Percentiles rank a stretch among this genome's conserved stretches.
These are phyloP conservation scores for Drosophila nr. fundita DNA, from an alignment of 2,888 invertebrate species.

Conservation along the genomic window DNA sequence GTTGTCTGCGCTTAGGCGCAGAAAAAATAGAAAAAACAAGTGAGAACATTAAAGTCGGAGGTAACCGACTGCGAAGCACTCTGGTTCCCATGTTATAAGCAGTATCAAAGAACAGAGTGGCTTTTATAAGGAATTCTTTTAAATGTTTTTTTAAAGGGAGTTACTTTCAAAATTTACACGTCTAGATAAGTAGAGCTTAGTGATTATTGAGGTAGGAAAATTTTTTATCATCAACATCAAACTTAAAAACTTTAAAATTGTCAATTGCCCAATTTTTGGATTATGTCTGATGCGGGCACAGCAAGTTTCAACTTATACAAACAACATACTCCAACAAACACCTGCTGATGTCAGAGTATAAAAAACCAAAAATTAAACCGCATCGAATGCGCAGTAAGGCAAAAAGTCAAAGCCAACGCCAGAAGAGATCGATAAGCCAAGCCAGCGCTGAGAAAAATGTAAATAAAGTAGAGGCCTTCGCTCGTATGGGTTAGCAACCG, in stretches of 20 bases:
- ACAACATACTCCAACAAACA: neutral
- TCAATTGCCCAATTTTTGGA: neutral
- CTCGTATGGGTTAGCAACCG: constrained; percentile 61
- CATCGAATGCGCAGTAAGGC: constrained; percentile 37
- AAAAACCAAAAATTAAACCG: constrained; percentile 28
- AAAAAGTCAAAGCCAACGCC: constrained; percentile 34
- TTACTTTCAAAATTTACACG: neutral
- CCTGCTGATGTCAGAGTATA: neutral
- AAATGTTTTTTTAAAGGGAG: neutral
- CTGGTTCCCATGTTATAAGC: neutral
- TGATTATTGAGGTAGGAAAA: neutral
- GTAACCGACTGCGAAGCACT: neutral
- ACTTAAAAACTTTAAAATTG: too few relatives aligned
- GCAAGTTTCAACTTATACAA: neutral
- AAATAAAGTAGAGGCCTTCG: constrained; percentile 58
- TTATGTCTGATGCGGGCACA: neutral
- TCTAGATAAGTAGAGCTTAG: neutral
- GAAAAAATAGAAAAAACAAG: constrained; percentile 12
- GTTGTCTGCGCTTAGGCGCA: constrained; percentile 51
- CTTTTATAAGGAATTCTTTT: neutral
- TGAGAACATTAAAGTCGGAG: neutral
- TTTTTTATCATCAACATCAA: neutral
- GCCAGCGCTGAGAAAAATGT: constrained; percentile 58
- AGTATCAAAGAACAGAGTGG: neutral
- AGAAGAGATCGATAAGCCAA: constrained; percentile 67